Percentiles rank a stretch among this genome's conserved stretches.
phyloP scores from a whole-genome alignment of 1,140 invertebrate genomes.

The Physella acuta region DNA sequence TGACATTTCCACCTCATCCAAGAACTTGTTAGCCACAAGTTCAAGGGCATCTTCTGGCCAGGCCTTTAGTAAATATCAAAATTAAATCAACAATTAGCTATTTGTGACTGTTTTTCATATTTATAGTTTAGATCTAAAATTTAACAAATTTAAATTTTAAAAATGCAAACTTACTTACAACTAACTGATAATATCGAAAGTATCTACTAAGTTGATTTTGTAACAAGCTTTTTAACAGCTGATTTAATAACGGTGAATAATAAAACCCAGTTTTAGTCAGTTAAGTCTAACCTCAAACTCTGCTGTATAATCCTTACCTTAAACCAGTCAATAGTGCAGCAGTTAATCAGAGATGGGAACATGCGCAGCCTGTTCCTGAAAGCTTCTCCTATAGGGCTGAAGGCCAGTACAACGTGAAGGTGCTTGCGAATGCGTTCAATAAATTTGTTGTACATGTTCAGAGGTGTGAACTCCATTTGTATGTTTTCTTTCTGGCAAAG shows the following conservation, averaged over 20 bases:
- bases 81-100: no score
- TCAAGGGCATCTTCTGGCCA: slow-evolving; percentile 61
- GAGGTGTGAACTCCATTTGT: slow-evolving; percentile 54
- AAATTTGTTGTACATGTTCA: slow-evolving; percentile 61
- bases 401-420: slow-evolving; percentile 59
- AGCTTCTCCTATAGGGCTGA: slow-evolving; percentile 59
- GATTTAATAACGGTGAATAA: no score
- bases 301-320: slow-evolving; percentile 49
- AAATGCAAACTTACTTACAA: no score
- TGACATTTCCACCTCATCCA: slow-evolving; percentile 60
- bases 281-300: no score
- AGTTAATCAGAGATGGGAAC: slow-evolving; percentile 61
- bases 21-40: slow-evolving; percentile 57
- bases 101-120: no score
- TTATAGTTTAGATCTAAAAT: no score
- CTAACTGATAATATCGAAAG: not conserved
- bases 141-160: no score
- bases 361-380: slow-evolving; percentile 58
- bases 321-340: slow-evolving; percentile 61
- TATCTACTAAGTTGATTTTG: no score
- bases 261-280: not conserved
- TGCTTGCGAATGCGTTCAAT: slow-evolving; percentile 56
- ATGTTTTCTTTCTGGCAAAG: slow-evolving; percentile 51
- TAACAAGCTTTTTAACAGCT: no score
- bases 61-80: slow-evolving; percentile 46